Base-by-base conservation (phyloP, 1,140 invertebrate genomes). In the Melitaea cinxia region DNA sequence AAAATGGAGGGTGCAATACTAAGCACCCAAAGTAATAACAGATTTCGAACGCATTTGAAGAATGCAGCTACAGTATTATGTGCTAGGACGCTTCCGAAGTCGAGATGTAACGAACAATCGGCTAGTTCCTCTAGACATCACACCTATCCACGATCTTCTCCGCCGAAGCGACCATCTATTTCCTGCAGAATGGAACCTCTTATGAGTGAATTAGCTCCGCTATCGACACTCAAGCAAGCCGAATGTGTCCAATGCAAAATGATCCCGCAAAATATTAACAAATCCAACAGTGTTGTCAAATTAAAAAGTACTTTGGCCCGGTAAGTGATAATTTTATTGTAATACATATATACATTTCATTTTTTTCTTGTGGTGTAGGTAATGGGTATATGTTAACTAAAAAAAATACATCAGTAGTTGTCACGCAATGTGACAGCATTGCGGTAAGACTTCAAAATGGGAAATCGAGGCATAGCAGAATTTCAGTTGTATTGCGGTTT, bases 1-100 rank as follows among this genome's bases (percentile, higher is more conserved):
- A 85, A 73, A 61, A 91, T 92, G 91, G 91, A 92, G 78, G 86
- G 90, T 80, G 89, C 89, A 54, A 77, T 91, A 28, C 73, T 91
- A 64, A 89, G 82, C 78, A 79, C 84, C 68, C 80, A 83, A 52
- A 83, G 79, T 63, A 87, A 82, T 57, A 85, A 78, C 50, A 83
- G 85, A 78, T 86, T 91, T 65, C 78, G 88, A 55, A 79, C 85
- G 21, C 87, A 89, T 66, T 68, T 90, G 65, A 91, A 90, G 73
- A 91, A 90, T 82, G 90, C 88, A 21, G 88, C 88, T 4, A 91
- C 82, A 63, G 82, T 88, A 3, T 67, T 91, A 49, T 91, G 89
- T 76, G 81, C 89, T 4, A 72, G 87, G 42, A 88, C 86, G 6
- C 65, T 91, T 66, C 85, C 88, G 4, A 89, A 88, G 69, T 77